Evolutionary conservation across 2,797 vertebrate species (phyloP), one percentile per base, ranked within the genome.

Genomic region (Catostomus latipinnis): DNA sequence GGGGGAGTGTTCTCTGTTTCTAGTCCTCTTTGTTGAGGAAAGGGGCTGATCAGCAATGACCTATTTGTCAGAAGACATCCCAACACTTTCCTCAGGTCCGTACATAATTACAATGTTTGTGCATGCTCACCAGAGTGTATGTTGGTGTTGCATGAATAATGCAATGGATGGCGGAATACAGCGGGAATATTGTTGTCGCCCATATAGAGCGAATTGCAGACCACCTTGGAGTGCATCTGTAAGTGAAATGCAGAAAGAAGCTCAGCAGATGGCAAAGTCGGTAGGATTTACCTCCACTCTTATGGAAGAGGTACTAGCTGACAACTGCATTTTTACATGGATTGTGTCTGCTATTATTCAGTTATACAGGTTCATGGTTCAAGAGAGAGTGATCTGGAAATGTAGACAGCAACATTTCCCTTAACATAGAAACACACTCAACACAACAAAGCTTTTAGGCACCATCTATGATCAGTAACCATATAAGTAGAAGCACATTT

Each of bases 71-170:
- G 86, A 85, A 85, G 86, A 87, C 85, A 81, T 85, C 83, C 86
- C 67, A 79, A 87, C 80, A 82, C 77, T 85, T 84, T 34, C 70
- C 76, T 75, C 11, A 81, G 63, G 74, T 67, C 76, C 58, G 62
- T 72, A 80, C 75, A 79, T 81, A 84, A 84, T 88, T 85, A 85
- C 85, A 88, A 80, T 82, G 78, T 83, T 74, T 81, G 78, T 75
- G 73, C 48, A 13, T 78, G 71, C 57, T 78, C 78, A 78, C 65
- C 6, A 71, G 78, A 50, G 71, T 76, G 62, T 57, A 18, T 81
- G 76, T 74, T 76, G 71, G 60, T 76, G 90, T 85, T 80, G 78
- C 80, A 89, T 92, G 87, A 93, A 93, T 91, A 90, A 91, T 92
- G 91, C 90, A 92, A 86, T 83, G 76, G 84, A 82, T 78, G 82